These are phyloP conservation scores for Dyspetes luteomarginatus DNA, from an alignment of 2,888 invertebrate species.

Conservation along the genomic window DNA sequence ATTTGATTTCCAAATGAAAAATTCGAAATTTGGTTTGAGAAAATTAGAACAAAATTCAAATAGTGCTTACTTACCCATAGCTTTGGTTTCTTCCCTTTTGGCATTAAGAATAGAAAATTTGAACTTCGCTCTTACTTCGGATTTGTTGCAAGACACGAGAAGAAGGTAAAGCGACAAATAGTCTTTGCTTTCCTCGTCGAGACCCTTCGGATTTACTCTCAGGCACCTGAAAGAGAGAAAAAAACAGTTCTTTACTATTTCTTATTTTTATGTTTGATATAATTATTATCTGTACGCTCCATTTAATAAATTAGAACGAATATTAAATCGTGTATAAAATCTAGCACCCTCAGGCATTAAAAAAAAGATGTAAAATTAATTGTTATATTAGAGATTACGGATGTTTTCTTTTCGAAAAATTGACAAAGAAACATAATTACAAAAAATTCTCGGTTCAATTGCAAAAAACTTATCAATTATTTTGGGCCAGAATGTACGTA, in stretches of 20 bases:
- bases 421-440: no score
- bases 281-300: no score
- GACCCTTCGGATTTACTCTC: conserved; percentile 99
- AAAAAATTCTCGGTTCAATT: no score
- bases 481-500: no score
- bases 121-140: conserved; percentile 99
- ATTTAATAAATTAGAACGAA: no score
- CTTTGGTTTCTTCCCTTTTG: conserved; percentile 99
- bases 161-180: conserved; percentile 99
- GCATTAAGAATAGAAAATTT: conserved; percentile 99
- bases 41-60: neutral
- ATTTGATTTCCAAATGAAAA: neutral
- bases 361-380: no score
- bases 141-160: conserved; percentile 99
- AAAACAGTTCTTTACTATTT: neutral
- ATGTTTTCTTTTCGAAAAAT: no score
- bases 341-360: no score
- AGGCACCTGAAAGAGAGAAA: conserved; percentile 90
- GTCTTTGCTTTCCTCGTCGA: conserved; percentile 99
- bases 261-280: no score
- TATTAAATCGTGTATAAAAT: no score
- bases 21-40: neutral
- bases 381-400: no score
- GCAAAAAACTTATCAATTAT: no score
- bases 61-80: conserved; percentile 98